Evolutionary conservation across 2,888 invertebrate species (phyloP).

Genomic region (Sympetrum striolatum): DNA sequence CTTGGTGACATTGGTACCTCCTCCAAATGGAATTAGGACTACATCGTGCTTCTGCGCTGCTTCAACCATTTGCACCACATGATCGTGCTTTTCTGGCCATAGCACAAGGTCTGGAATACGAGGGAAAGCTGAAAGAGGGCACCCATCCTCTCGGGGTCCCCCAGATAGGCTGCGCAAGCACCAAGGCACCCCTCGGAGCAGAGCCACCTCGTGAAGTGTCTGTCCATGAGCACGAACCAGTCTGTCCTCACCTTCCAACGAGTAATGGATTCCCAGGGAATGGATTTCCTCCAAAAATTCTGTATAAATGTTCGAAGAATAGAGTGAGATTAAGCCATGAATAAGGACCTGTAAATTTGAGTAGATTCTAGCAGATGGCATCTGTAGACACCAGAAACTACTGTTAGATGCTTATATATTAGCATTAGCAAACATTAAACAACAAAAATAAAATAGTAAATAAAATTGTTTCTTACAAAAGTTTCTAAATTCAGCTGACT

Average conservation of each 20-base stretch:
- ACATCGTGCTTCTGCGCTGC: slow-evolving; percentile 61
- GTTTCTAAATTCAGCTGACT: too few species aligned
- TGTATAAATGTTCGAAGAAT: slow-evolving; percentile 41
- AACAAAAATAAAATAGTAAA: too few species aligned
- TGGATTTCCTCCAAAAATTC: slow-evolving; percentile 57
- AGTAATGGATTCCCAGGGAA: slow-evolving; percentile 56
- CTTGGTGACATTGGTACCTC: slow-evolving; percentile 65
- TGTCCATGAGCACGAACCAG: slow-evolving; percentile 64
- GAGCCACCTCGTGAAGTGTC: slow-evolving; percentile 65
- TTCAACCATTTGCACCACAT: slow-evolving; percentile 61
- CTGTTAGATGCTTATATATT: too few species aligned
- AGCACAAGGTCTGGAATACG: slow-evolving; percentile 66
- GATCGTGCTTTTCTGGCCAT: slow-evolving; percentile 64
- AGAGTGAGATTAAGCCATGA: too few species aligned
- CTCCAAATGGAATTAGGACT: slow-evolving; percentile 66
- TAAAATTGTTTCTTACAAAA: too few species aligned
- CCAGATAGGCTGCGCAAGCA: neutral
- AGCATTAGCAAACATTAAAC: too few species aligned
- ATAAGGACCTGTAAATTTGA: too few species aligned
- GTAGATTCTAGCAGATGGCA: too few species aligned
- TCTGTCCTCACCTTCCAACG: slow-evolving; percentile 61
- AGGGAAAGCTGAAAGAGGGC: slow-evolving; percentile 58
- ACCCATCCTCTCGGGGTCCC: slow-evolving; percentile 54
- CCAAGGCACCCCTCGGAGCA: slow-evolving; percentile 56
- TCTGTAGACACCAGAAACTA: too few species aligned